Evolutionary conservation across 1,140 invertebrate genomes (phyloP).

Genomic region (Lanistes nyassanus): DNA sequence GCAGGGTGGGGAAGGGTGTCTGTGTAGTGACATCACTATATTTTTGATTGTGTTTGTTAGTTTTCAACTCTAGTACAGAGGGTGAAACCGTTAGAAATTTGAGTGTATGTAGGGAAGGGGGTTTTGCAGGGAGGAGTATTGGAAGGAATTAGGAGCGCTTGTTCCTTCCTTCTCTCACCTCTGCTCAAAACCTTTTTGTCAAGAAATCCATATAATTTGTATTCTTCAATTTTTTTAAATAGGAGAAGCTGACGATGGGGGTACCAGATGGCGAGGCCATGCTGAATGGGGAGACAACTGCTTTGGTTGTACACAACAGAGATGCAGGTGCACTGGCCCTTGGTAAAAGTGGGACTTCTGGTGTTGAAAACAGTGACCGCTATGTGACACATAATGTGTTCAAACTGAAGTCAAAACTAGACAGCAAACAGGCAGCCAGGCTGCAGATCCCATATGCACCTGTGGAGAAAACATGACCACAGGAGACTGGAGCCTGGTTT

Average conservation of each 20-base stretch:
- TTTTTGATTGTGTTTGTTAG: no score
- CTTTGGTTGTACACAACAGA: constrained; percentile 16
- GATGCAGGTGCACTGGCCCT: not conserved
- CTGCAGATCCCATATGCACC: constrained; percentile 14
- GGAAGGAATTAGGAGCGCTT: no score
- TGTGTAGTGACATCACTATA: no score
- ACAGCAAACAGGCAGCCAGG: not conserved
- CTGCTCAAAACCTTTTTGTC: no score
- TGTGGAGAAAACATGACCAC: constrained; percentile 15
- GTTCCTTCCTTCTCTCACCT: no score
- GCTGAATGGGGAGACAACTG: constrained; percentile 19
- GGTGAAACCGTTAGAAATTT: no score
- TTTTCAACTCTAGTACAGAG: no score
- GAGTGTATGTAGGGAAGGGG: no score
- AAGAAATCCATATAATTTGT: no score
- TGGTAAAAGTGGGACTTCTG: not conserved
- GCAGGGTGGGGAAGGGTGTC: no score
- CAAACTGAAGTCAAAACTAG: constrained; percentile 3
- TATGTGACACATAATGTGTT: constrained; percentile 5
- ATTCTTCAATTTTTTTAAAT: not conserved
- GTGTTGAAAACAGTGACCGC: not conserved
- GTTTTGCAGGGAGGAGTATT: no score
- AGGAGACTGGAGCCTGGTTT: no score
- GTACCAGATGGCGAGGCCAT: constrained; percentile 2
- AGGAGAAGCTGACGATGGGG: constrained; percentile 10